phyloP scores from a whole-genome alignment of 2,113 vertebrate genomes.

The Hypocryptadius cinnamomeus region DNA sequence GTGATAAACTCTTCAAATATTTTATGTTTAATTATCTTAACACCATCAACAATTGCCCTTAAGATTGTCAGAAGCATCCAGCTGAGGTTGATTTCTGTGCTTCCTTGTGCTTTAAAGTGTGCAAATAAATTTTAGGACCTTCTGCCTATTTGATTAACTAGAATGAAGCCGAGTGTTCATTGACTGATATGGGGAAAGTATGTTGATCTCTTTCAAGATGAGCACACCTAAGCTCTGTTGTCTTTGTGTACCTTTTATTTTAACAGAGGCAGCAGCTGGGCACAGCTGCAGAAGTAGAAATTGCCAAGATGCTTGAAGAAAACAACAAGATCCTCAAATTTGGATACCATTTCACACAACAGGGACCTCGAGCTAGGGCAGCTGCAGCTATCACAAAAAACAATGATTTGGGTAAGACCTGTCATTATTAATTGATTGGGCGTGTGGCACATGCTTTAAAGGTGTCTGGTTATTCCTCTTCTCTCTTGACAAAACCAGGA shows the following conservation, averaged over 20 bases:
- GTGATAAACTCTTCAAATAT: neutral
- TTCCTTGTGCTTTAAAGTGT: neutral
- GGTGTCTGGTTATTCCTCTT: neutral
- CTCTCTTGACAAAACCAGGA: neutral
- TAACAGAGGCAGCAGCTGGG: constrained; percentile 93
- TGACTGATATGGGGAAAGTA: neutral
- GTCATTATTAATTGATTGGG: neutral
- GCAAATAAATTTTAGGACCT: neutral
- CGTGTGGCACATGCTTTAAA: neutral
- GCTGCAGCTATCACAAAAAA: constrained; percentile 95
- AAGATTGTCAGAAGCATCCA: neutral
- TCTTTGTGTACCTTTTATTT: neutral
- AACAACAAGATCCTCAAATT: constrained; percentile 90
- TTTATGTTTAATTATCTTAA: neutral
- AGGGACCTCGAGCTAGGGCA: constrained; percentile 90
- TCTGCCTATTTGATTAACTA: neutral
- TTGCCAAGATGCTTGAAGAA: constrained; percentile 94
- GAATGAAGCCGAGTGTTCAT: neutral
- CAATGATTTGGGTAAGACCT: constrained; percentile 89
- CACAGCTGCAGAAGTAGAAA: constrained; percentile 89
- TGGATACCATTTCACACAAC: constrained; percentile 95
- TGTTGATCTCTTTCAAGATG: neutral
- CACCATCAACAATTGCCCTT: neutral
- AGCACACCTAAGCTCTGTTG: neutral
- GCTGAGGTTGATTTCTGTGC: neutral